Base-by-base conservation (phyloP, 1,140 invertebrate species). In the Centruroides vittatus region DNA sequence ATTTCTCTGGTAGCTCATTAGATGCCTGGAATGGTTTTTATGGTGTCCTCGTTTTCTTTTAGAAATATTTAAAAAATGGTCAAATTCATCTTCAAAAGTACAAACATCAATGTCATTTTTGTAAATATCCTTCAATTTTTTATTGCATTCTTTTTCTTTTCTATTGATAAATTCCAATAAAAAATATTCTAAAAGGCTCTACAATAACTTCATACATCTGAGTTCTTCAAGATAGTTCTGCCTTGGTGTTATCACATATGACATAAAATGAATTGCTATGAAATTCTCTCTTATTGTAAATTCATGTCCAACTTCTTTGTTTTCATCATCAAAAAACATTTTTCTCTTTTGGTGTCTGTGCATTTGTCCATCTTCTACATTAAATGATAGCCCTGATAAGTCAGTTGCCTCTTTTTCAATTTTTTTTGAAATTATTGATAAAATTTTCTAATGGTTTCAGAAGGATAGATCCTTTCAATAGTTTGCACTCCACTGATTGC, bases 401-500 rank as follows among this genome's bases (percentile, higher is more conserved):
- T 36, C 54, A 35, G 35, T 55, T 55, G 13, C 23, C 4, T 12
- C 12, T 55, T 55, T 55, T 55, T 55, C 54, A 35, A 36, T 1
- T 55, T 55, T 55, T 35, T 55, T 23, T 55, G 54, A 55, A 55
- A 55, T 35, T 11, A 36, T 36, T 36, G 54, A 55, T 55, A 55
- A 55, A 55, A 55, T 55, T 55, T 35, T 35, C 54, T 55, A 54
- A 34, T 54, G 52, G 9, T 23, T 54, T 54, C 12, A 54, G 12
- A 34, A 54, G 34, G 52, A 35, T 54, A 8, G 34, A 54, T 54
- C 52, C 52, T 54, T 54, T 54, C n/a, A 54, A 54, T 54, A 54
- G 5, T 55, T 23, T 11, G 35, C 54, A 55, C 54, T 55, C 54
- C 35, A 55, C 54, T 55, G 54, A 55, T 55, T 55, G 54, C 54